Percentiles rank a stretch among this genome's conserved stretches.
Conservation (phyloP, 2,113 vertebrate genomes). For the Cyanoramphus novaezelandiae region DNA sequence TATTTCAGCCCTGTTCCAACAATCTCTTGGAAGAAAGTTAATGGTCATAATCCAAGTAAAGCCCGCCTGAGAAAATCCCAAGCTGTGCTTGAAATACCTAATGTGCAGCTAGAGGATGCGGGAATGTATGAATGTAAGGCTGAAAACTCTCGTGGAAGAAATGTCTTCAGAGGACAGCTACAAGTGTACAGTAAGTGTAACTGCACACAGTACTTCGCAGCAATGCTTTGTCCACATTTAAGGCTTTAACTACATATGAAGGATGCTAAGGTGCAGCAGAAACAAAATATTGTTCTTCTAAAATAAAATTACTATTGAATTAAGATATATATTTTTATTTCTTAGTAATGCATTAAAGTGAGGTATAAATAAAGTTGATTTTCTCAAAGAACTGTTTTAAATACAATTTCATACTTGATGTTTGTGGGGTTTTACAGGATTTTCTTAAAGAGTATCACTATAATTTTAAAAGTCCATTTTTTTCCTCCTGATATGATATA, state of each 20-base stretch:
- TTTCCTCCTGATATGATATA: background rate
- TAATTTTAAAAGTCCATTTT: background rate
- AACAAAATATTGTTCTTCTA: background rate
- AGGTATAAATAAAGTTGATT: background rate
- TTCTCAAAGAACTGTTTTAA: background rate
- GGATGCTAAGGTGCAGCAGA: background rate
- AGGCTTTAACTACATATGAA: background rate
- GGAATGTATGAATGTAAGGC: constrained; percentile 94
- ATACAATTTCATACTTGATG: background rate
- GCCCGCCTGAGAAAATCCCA: constrained; percentile 93
- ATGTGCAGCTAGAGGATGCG: constrained; percentile 91
- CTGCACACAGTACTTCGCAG: background rate
- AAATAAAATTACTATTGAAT: background rate
- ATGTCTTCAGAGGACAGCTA: constrained; percentile 91
- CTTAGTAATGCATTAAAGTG: background rate
- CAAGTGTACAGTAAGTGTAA: constrained; percentile 94
- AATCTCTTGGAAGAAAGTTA: constrained; percentile 96
- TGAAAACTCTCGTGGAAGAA: constrained; percentile 91
- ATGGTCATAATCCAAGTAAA: constrained; percentile 93
- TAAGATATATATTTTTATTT: background rate
- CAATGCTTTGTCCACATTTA: background rate
- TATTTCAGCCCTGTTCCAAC: constrained; percentile 90
- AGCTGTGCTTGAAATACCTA: constrained; percentile 94
- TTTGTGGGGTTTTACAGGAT: accelerated
- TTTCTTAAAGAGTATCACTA: accelerated